Evolutionary conservation across 2,113 vertebrate genomes (phyloP), one percentile per base, ranked within the genome.

Genomic region (Phaethornis superciliosus): DNA sequence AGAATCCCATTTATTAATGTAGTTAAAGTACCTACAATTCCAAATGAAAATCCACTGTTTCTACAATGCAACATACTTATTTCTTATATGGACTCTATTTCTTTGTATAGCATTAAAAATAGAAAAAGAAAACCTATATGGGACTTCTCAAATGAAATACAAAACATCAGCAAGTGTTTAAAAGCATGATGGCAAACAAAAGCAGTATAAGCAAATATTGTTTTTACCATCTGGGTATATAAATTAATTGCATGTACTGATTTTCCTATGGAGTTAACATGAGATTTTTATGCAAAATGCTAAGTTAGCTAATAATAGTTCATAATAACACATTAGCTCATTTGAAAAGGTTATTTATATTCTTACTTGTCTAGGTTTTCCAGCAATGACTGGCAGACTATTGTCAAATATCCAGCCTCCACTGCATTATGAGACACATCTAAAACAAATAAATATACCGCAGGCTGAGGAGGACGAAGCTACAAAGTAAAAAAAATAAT

Each of bases 341-440:
- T 69, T 64, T n/a, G 33, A 77, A 79, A 87, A 84, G 5, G 20
- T 74, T 71, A 60, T n/a, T 84, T 76, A 87, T 65, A 59, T 44
- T 97, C 99, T 98, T 98, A 99, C 99, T 98, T 99, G 94, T 99
- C 99, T 83, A 99, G 81, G 96, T 99, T 99, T 87, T 99, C 99
- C 93, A 99, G 95, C 44, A 99, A 98, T 1, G 98, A 98, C 88
- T 99, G 98, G 95, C 99, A 99, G 93, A 99, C 97, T 97, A 98
- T 96, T 86, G 98, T 97, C 95, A 99, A 98, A 97, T 99, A 99
- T 81, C 99, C 99, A 12, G 98, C 97, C 88, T 99, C 99, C 87
- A 99, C 98, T 16, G 99, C 99, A 42, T 99, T 99, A 93, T 99
- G 99, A 79, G 99, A 99, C 47, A 99, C 99, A 72, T 99, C 99